Conservation (phyloP, 2,888 invertebrate genomes). For the Neoitamus cyanurus region DNA sequence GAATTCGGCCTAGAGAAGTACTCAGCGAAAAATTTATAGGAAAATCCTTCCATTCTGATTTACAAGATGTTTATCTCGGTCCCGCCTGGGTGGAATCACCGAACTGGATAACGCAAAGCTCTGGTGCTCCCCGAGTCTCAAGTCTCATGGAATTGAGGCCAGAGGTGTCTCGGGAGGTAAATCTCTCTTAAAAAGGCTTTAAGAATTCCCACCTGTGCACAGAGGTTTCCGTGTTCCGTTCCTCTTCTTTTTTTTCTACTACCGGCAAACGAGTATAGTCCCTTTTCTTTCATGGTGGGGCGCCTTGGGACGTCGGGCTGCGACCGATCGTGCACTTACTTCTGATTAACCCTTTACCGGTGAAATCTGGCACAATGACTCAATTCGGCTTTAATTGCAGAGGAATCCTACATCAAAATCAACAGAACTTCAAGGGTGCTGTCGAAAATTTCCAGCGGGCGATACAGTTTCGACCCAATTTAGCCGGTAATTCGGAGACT, state of each 20-base stretch:
- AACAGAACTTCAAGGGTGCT: constrained; percentile 87
- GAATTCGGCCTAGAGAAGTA: constrained; percentile 25
- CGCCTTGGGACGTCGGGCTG: background rate
- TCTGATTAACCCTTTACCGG: constrained; percentile 22
- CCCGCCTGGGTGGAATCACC: constrained; percentile 7
- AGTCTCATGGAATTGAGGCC: constrained; percentile 24
- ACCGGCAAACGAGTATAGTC: background rate
- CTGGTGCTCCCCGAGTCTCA: background rate
- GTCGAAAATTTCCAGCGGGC: constrained; percentile 91
- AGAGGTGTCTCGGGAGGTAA: constrained; percentile 4
- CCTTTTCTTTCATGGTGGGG: background rate
- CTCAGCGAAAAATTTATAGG: constrained; percentile 38
- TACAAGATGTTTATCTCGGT: constrained; percentile 31
- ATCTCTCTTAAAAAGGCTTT: constrained; percentile 16
- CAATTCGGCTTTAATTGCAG: constrained; percentile 72
- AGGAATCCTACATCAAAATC: constrained; percentile 91
- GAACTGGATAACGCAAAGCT: constrained; percentile 9
- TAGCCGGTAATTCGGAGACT: constrained; percentile 80
- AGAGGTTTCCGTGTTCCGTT: background rate
- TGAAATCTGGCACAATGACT: constrained; percentile 13
- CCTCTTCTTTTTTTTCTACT: background rate
- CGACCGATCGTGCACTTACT: constrained; percentile 2
- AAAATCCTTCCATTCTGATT: constrained; percentile 13
- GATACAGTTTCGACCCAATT: constrained; percentile 90
- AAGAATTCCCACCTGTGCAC: constrained; percentile 22